Evolutionary conservation across 1,140 invertebrate species (phyloP), one percentile per base, ranked within the genome.

Genomic region (Drosophila seguyi): DNA sequence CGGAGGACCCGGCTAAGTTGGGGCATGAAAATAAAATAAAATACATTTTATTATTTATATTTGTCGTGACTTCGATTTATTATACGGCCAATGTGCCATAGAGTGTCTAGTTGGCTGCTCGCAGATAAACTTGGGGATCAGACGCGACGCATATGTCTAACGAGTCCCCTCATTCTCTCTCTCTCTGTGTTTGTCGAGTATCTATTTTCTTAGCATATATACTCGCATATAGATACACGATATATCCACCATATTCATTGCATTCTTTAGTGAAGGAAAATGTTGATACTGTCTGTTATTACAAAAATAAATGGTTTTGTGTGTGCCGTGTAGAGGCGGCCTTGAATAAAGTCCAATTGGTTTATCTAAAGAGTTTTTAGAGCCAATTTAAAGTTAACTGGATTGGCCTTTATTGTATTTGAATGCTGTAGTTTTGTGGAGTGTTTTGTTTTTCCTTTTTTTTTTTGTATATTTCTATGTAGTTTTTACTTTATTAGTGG

Each of bases 11-110:
- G 29, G 29, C 29, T 31, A 31, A 31, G 29, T 31, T 31, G 8
- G 31, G 36, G 48, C 36, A 80, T 80, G 72, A 61, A 74, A 87
- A 83, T 86, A 79, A 86, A 87, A 88, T 85, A 85, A 85, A 85
- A 84, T 84, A 81, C 81, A 88, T 88, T 83, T 88, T 87, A 87
- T 87, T 87, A 87, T 87, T 87, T 87, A 87, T 87, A 88, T 87
- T 88, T 88, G 84, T 87, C 84, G 71, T 87, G 84, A 87, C 84
- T 87, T 87, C 84, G 84, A 87, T 87, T 87, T 87, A 87, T 87
- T 86, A 82, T 79, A 67, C 45, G 63, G 60, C 78, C 74, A 74
- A 59, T 47, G 44, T 45, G 42, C 80, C 42, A 38, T 50, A 55
- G 45, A 75, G 71, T 29, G 44, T 75, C 50, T 74, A 75, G 72